A percentile compares a stretch with the other conserved stretches of the same genome.
Evolutionary conservation across 2,113 vertebrate species (phyloP).

Genomic region (Cyanoramphus novaezelandiae): DNA sequence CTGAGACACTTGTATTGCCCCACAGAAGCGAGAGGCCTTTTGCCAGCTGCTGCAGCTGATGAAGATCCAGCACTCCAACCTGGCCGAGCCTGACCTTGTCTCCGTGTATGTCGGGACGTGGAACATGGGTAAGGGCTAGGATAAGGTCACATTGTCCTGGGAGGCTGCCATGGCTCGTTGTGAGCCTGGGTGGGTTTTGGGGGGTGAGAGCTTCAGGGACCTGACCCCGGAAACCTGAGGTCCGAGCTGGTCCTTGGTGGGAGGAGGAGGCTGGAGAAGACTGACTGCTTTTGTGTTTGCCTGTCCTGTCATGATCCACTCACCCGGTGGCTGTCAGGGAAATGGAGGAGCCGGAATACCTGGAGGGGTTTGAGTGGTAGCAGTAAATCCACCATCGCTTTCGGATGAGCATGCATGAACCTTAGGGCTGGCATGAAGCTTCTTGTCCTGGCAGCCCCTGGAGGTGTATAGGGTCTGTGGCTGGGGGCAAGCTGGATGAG

Average conservation of each 20-base stretch:
- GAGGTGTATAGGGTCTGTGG: fast-evolving
- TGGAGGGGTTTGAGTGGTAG: fast-evolving
- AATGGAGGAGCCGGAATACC: background rate
- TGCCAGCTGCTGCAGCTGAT: slow-evolving; percentile 87
- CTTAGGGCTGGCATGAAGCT: fast-evolving
- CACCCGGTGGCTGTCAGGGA: background rate
- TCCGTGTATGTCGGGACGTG: slow-evolving; percentile 87
- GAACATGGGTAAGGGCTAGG: slow-evolving; percentile 85
- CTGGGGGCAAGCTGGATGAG: fast-evolving
- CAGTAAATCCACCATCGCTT: background rate
- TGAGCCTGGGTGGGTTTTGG: background rate
- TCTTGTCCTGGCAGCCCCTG: fast-evolving
- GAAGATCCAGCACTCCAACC: slow-evolving; percentile 79
- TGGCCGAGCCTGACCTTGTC: slow-evolving; percentile 81
- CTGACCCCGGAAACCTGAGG: background rate
- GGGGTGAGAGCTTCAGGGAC: background rate
- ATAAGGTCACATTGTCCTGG: background rate
- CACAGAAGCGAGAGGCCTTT: slow-evolving; percentile 84
- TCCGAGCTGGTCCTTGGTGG: background rate
- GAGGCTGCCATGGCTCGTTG: fast-evolving
- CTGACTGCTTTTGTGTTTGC: background rate
- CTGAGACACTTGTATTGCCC: fast-evolving
- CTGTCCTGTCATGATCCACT: fast-evolving
- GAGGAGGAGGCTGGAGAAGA: background rate
- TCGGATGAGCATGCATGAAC: fast-evolving